Evolutionary conservation across 2,113 vertebrate species (phyloP), one percentile per base, ranked within the genome.

Genomic region (Anser cygnoides): DNA sequence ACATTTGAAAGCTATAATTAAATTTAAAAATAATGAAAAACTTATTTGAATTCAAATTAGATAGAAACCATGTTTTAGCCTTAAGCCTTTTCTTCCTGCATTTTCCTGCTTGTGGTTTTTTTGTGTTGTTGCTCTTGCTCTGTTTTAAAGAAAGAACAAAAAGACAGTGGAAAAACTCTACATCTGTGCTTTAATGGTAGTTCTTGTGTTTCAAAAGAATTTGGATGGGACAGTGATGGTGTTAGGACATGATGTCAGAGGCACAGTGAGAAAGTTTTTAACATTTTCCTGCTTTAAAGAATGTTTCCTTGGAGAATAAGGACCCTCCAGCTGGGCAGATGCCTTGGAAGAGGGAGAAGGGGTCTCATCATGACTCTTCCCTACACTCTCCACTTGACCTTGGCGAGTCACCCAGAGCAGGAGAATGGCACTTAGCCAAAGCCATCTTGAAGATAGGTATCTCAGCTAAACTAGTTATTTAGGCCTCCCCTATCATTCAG

Each of bases 11-110:
- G 43, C 49, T 87, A 57, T 78, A 95, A 96, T 96, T 92, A 71
- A 77, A 92, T 88, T 94, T 89, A 13, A 87, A 96, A 93, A 84
- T 95, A 94, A 94, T 94, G 68, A 84, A 95, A 95, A 94, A 46
- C 82, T 83, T 88, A 88, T 61, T 93, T 95, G 26, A 96, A 90
- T 94, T 96, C 65, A 90, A 96, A 96, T 90, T 86, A 86, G 76
- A 86, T 52, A 93, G 68, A 96, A 94, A 90, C 22, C 39, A 89
- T 89, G 50, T 43, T 3, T 28, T 90, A 86, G 65, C 92, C 83
- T 90, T 84, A 35, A 94, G 85, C 18, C 4, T 86, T 91, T 95
- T 90, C 82, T 90, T 95, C 61, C 33, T 72, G 35, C 85, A 72
- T 92, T 92, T 96, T 92, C 49, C 52, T 41, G 2, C 9, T 84